Base-by-base conservation (phyloP, 2,113 vertebrate species). In the Pomatostomus ruficeps region DNA sequence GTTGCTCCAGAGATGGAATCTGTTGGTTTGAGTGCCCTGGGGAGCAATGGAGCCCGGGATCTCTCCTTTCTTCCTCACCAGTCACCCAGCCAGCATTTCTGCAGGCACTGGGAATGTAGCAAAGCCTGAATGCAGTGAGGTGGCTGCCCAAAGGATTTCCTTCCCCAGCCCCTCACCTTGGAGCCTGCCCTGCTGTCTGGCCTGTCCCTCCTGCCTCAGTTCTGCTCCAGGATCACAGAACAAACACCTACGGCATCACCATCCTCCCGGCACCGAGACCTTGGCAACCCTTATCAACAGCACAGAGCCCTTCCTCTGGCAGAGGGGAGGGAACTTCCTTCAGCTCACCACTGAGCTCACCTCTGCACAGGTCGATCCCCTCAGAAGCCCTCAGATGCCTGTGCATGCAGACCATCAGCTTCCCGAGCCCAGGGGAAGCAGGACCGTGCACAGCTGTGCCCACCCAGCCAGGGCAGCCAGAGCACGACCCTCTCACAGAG, bases 351-450 rank as follows among this genome's bases (percentile, higher is more conserved):
- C 45, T 28, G 73, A 70, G 28, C 17, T 14, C 3, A 5, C 7
- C 33, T 26, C 28, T 65, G 26, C 77, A 55, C 49, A 21, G 29
- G 42, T 1, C 17, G 35, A 28, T 3, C 9, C 59, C 55, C 22
- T 36, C 22, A 24, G 75, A 9, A 35, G 31, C 45, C 23, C 49
- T 12, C 57, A 28, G 51, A 16, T 6, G 33, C 8, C 6, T 1
- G 15, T 7, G 43, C 35, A 21, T 0, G 1, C 4, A 48, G 26
- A 29, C 55, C 51, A 67, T 10, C 78, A 31, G 61, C 70, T 28
- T 36, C n/a, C 51, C 0, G 1, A 31, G 21, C 3, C 29, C 6
- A 1, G 13, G 40, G 33, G 8, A 12, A 38, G 48, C 42, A n/a
- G 51, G 52, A 52, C 6, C 1, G 0, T 7, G 76, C 46, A 62